A percentile compares a stretch with the other conserved stretches of the same genome.
phyloP scores from a whole-genome alignment of 2,797 vertebrate species.

The Sibirionetta formosa region DNA sequence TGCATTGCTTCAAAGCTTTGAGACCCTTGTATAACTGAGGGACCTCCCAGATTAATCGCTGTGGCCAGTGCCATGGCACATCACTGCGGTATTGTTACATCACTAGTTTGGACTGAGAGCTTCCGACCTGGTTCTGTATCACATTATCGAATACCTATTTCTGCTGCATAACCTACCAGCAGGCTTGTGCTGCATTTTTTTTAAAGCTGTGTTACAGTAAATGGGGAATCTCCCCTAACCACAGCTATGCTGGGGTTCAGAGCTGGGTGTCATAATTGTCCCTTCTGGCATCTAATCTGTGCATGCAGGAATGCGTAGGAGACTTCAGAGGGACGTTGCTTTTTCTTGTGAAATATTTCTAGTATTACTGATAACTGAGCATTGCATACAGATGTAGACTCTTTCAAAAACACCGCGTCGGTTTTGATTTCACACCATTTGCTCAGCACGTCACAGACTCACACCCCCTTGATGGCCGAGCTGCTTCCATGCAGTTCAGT shows the following conservation, averaged over 20 bases:
- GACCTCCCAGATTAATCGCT: fast-evolving
- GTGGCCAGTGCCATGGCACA: fast-evolving
- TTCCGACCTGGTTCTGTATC: background rate
- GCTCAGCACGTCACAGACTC: fast-evolving
- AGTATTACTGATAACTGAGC: background rate
- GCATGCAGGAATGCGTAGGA: background rate
- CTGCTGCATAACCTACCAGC: background rate
- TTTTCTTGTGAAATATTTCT: background rate
- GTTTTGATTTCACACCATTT: background rate
- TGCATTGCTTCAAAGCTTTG: background rate
- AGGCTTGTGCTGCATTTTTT: background rate
- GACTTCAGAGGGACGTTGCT: background rate
- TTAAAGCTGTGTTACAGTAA: background rate
- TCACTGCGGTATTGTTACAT: no score
- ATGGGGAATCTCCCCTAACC: background rate
- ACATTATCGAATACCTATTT: fast-evolving
- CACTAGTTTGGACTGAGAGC: fast-evolving
- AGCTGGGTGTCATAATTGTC: fast-evolving
- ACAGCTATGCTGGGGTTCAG: background rate
- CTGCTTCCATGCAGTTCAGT: background rate
- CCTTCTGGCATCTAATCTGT: background rate
- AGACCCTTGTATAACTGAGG: background rate
- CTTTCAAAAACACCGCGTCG: background rate
- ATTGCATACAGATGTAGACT: fast-evolving
- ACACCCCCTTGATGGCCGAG: background rate